Evolutionary conservation across 2,113 vertebrate genomes (phyloP).

Genomic region (Aspiorhynchus laticeps): DNA sequence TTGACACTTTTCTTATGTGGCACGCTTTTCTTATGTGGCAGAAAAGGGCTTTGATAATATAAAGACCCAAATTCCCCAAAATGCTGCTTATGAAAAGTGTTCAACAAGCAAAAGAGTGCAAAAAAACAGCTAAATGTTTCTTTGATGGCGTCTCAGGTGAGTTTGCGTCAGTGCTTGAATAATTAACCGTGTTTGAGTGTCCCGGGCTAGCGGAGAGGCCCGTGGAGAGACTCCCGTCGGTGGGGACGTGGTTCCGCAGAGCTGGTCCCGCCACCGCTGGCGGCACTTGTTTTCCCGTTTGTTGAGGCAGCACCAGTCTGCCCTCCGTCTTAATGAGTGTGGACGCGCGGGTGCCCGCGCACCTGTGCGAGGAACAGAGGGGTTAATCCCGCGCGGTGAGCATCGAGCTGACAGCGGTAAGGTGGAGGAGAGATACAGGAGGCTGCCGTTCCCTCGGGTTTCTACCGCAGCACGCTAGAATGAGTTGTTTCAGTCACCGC

Average conservation of each 20-base stretch:
- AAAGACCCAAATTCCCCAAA: slow-evolving; percentile 3
- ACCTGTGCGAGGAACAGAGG: slow-evolving; percentile 73
- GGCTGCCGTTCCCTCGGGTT: slow-evolving; percentile 72
- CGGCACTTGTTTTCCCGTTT: slow-evolving; percentile 60
- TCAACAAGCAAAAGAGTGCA: slow-evolving; percentile 17
- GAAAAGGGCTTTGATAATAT: neutral
- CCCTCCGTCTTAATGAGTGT: slow-evolving; percentile 72
- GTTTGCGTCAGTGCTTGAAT: slow-evolving; percentile 49
- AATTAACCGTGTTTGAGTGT: slow-evolving; percentile 45
- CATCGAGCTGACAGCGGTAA: slow-evolving; percentile 74
- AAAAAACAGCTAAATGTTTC: slow-evolving; percentile 44
- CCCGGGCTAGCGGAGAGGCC: slow-evolving; percentile 4
- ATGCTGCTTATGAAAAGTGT: slow-evolving; percentile 28
- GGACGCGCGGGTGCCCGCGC: slow-evolving; percentile 71
- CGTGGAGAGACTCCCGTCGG: neutral
- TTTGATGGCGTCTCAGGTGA: slow-evolving; percentile 54
- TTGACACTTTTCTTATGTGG: too few relatives aligned
- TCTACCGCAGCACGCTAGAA: slow-evolving; percentile 70
- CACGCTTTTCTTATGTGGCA: neutral
- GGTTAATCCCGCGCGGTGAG: slow-evolving; percentile 70
- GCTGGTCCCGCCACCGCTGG: slow-evolving; percentile 23
- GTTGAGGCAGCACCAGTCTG: slow-evolving; percentile 57
- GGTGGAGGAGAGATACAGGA: slow-evolving; percentile 69
- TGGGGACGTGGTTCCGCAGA: slow-evolving; percentile 27
- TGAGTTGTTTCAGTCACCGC: slow-evolving; percentile 75